A percentile compares a stretch with the other conserved stretches of the same genome.
phyloP scores from a whole-genome alignment of 2,888 invertebrate species.

The Volucella inanis region DNA sequence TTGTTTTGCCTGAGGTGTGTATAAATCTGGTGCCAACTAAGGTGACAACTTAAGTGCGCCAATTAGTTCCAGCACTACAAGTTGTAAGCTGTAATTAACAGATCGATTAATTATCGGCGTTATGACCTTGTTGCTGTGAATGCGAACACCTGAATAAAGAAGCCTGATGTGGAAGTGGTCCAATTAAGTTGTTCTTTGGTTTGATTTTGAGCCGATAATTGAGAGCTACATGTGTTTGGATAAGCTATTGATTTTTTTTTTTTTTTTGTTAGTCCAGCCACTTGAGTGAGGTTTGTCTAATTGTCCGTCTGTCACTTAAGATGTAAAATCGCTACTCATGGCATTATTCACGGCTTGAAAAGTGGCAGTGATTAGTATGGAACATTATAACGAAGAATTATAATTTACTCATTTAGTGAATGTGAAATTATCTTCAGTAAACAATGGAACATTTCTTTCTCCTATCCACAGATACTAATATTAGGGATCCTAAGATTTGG shows the following conservation, averaged over 20 bases:
- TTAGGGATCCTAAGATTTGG: too few relatives aligned
- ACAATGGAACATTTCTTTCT: too few relatives aligned
- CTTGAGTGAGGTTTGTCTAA: too few relatives aligned
- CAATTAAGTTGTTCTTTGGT: constrained; percentile 60
- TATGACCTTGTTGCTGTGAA: constrained; percentile 35
- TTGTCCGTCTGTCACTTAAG: too few relatives aligned
- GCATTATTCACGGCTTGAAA: too few relatives aligned
- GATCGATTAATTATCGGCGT: constrained; percentile 59
- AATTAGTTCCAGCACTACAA: constrained; percentile 57
- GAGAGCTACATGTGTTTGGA: constrained; percentile 46
- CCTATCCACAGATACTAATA: too few relatives aligned
- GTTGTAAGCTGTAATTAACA: constrained; percentile 61
- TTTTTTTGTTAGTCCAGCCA: neutral
- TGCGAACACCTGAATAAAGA: constrained; percentile 33
- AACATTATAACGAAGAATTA: too few relatives aligned
- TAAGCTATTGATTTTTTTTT: constrained; percentile 22
- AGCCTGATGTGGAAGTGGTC: constrained; percentile 35
- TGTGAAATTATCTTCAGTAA: too few relatives aligned
- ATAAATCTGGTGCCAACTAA: constrained; percentile 11
- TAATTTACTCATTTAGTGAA: too few relatives aligned
- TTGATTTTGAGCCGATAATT: constrained; percentile 36
- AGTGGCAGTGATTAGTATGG: too few relatives aligned
- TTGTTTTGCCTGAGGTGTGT: constrained; percentile 31
- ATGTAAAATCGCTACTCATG: too few relatives aligned
- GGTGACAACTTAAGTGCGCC: constrained; percentile 55